phyloP scores from a whole-genome alignment of 2,113 vertebrate species.

The Solea senegalensis region DNA sequence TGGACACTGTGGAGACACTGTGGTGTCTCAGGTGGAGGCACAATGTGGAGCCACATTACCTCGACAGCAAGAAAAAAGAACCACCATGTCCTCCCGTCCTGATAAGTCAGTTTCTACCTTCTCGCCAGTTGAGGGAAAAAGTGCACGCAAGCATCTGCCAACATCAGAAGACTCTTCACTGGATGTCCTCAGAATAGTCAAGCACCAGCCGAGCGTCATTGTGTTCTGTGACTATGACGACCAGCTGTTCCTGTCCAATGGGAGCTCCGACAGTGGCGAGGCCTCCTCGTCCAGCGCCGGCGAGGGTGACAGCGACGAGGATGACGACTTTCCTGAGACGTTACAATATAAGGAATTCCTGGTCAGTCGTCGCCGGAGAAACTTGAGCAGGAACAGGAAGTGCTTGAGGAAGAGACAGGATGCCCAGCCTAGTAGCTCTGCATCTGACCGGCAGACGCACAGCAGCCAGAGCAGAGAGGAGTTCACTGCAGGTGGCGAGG shows the following conservation, averaged over 20 bases:
- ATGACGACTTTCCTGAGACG: constrained; percentile 75
- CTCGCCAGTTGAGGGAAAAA: neutral
- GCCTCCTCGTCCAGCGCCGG: constrained; percentile 54
- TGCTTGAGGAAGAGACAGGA: constrained; percentile 59
- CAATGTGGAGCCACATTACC: neutral
- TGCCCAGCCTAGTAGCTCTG: constrained; percentile 41
- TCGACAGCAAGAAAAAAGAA: constrained; percentile 16
- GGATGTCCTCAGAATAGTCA: constrained; percentile 73
- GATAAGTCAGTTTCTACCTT: neutral
- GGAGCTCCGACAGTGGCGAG: constrained; percentile 54
- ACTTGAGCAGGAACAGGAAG: constrained; percentile 67
- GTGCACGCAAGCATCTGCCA: neutral
- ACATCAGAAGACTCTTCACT: constrained; percentile 23
- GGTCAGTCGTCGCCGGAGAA: constrained; percentile 69
- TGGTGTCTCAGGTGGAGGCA: constrained; percentile 9
- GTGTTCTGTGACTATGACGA: constrained; percentile 75
- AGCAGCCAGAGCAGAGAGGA: constrained; percentile 40
- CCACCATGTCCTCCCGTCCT: neutral
- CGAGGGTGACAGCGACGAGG: constrained; percentile 26
- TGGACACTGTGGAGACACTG: constrained; percentile 21
- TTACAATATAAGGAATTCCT: constrained; percentile 73
- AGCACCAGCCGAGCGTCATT: constrained; percentile 79
- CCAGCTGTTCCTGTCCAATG: neutral
- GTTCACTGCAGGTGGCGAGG: constrained; percentile 32
- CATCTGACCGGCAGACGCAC: constrained; percentile 40